Base-by-base conservation (phyloP, 2,888 invertebrate genomes). In the Onthophagus sagittarius region DNA sequence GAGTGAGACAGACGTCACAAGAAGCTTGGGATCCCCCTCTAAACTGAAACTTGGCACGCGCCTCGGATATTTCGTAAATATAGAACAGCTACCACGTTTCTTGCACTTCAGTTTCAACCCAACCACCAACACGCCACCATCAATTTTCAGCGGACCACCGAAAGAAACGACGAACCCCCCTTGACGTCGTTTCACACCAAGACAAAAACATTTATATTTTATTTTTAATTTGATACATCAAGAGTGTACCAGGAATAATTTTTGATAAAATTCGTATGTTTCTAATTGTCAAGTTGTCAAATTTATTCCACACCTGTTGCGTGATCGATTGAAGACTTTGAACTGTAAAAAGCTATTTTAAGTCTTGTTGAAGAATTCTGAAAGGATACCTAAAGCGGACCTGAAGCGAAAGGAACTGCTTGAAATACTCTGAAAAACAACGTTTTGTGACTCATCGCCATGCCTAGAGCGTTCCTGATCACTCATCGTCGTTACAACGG, bases 391-490 rank as follows among this genome's bases (percentile, higher is more conserved):
- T 15, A 67, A 67, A 67, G 32, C 6, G 23, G 2, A 2, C 23
- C 15, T 67, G 31, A 32, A 67, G 67, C 39, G 67, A 67, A n/a
- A 31, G 31, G 32, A 7, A 15, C 7, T 67, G 67, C 23, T n/a
- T 32, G 67, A 32, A 23, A 67, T 31, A 23, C 23, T 15, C 31
- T 31, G 64, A 64, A n/a, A 39, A 62, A 15, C 62, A 23, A 62
- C 31, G 62, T 15, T 71, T 53, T 11, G 70, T 53, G 15, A 64
- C 71, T 31, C 74, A 64, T 32, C 71, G 72, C 62, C 84, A 91
- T 91, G 90, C 90, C 90, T 78, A 86, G 90, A 80, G 89, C 90
- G 75, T 90, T 91, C 81, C 86, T 90, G 71, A 88, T 90, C 80
- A 89, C 90, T 14, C 89, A 90, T 82, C 87, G 89, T 62, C 85